Evolutionary conservation across 2,888 invertebrate species (phyloP), one percentile per base, ranked within the genome.

Genomic region (Sisyra terminalis): DNA sequence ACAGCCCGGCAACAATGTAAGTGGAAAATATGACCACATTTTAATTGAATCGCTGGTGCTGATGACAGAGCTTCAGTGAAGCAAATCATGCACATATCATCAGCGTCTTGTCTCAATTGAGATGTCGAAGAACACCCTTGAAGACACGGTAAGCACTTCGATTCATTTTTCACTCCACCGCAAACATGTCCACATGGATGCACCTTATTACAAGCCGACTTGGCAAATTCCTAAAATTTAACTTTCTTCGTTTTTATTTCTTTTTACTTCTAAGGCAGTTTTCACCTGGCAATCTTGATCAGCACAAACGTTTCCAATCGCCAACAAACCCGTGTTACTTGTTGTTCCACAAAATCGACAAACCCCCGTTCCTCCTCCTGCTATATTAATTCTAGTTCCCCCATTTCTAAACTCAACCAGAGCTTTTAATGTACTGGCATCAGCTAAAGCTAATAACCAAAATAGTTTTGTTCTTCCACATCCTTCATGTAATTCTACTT

Each of bases 31-130:
- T 97, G 97, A 0, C 93, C 93, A 61, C 97, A 97, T 50, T 78
- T 74, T 42, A 96, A 64, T 78, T 87, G 86, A 55, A 96, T 76
- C 2, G 94, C 87, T 8, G 97, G 97, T 1, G 96, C 94, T 49
- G 88, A 92, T 24, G 92, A 86, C 34, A 97, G 66, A 1, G 96
- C 92, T 60, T 97, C 97, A 0, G 93, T 92, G 64, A 97, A 97
- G 61, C 97, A 97, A 52, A 97, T 90, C 89, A 97, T 96, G 64
- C 97, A 97, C 90, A 97, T 93, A 59, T 97, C 97, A 55, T 97
- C 97, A 0, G 90, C 90, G 60, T 97, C 97, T 62, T 97, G 97
- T 11, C 88, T 81, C 40, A 96, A 67, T 43, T 52, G 58, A 35
- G 53, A 50, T 8, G 61, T 60, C 1, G 64, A 55, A 11, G 65